Base-by-base conservation (phyloP, 2,113 vertebrate species). In the Mobula birostris region DNA sequence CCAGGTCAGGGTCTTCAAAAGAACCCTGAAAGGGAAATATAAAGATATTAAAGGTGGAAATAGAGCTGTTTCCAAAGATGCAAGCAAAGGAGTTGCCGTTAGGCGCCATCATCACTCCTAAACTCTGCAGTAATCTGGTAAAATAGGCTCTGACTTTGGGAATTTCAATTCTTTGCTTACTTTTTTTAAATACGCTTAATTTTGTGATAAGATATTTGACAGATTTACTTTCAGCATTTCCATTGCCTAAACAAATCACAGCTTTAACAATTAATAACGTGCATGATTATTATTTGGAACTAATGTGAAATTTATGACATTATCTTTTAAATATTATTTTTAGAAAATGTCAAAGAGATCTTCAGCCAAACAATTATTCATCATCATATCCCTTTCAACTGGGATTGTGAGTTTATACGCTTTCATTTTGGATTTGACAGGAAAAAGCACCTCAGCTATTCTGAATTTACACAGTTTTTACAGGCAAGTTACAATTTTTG, bases 361-460 rank as follows among this genome's bases (percentile, higher is more conserved):
- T 98, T 99, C 97, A 98, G 98, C 96, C 98, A 99, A 97, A 99
- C 98, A 94, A 96, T 97, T 94, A 97, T 98, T 95, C 98, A 99
- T 96, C 98, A 97, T 95, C 98, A 99, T 96, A 99, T 99, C 96
- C 98, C 98, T 95, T 99, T 99, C 97, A 99, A 98, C 96, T 99
- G 98, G 98, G 98, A 99, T 96, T 98, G 98, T 96, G 98, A 99
- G 94, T 99, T 99, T 96, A 98, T 99, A 97, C 96, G 97, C 94
- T 97, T 99, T 90, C 98, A 99, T 96, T 99, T 99, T 94, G 98
- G 98, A 94, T 98, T 99, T 95, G 98, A 98, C 95, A 97, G 97
- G 95, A 98, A 97, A 96, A 99, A 98, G 95, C 96, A 98, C 94
- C 98, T 99, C 95, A 98, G 97, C 96, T 99, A 99, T 95, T 94